A percentile compares a stretch with the other conserved stretches of the same genome.
Evolutionary conservation across 2,797 vertebrate genomes (phyloP).

Genomic region (Holocentrus rufus): DNA sequence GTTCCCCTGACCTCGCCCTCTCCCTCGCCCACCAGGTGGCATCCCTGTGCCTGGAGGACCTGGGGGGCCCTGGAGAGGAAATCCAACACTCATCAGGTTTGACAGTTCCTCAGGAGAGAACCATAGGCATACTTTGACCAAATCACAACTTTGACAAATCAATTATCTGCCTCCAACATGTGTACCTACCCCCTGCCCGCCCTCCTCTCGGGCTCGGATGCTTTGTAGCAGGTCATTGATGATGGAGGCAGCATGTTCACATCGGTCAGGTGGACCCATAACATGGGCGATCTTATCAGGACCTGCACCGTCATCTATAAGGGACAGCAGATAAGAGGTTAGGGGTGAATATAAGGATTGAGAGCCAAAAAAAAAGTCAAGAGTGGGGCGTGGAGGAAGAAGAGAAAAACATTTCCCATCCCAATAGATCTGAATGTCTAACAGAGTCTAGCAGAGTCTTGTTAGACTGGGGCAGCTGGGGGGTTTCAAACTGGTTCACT

Average conservation of each 20-base stretch:
- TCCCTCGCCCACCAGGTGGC: conserved; percentile 84
- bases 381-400: not conserved
- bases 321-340: not conserved
- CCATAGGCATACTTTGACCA: not conserved
- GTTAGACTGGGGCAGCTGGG: too few relatives aligned
- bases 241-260: conserved; percentile 92
- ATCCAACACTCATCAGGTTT: not conserved
- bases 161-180: not conserved
- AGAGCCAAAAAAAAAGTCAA: not conserved
- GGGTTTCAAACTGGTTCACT: not conserved
- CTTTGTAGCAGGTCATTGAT: conserved; percentile 95
- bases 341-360: not conserved
- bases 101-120: not conserved
- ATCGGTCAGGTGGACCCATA: conserved; percentile 94
- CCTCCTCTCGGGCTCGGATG: conserved; percentile 87
- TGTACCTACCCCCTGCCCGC: conserved; percentile 78
- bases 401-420: not conserved
- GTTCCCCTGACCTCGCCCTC: conserved; percentile 84
- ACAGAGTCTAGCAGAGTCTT: too few relatives aligned
- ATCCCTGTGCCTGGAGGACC: conserved; percentile 88
- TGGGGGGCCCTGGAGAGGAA: conserved; percentile 82
- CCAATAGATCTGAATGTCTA: not conserved
- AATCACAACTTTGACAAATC: not conserved
- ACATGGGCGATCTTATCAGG: conserved; percentile 96
- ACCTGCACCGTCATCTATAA: conserved; percentile 89